Evolutionary conservation across 2,888 invertebrate species (phyloP).

Genomic region (Mimas tiliae): DNA sequence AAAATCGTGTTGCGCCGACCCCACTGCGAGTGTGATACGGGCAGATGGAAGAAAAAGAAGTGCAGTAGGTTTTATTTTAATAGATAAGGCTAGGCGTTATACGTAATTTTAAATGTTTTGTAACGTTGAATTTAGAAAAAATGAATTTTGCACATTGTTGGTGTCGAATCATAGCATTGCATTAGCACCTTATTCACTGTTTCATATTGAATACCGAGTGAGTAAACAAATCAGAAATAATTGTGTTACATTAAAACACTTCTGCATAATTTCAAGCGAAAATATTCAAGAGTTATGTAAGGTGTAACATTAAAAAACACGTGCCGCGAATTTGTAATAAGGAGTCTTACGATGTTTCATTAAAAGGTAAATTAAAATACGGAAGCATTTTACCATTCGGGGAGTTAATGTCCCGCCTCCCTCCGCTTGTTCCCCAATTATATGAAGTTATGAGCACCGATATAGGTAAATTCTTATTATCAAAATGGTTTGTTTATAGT

Average conservation of each 20-base stretch:
- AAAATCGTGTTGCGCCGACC: too few species aligned
- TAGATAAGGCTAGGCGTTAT: too few species aligned
- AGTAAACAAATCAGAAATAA: background rate
- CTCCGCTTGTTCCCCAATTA: constrained; percentile 35
- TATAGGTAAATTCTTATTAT: constrained; percentile 36
- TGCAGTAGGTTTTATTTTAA: too few species aligned
- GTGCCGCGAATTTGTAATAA: constrained; percentile 16
- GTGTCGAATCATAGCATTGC: too few species aligned
- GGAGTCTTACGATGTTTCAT: constrained; percentile 7
- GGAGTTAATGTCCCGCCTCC: background rate
- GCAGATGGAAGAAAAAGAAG: too few species aligned
- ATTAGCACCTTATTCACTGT: too few species aligned
- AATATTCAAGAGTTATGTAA: constrained; percentile 11
- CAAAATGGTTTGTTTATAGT: constrained; percentile 36
- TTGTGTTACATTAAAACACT: background rate
- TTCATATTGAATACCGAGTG: background rate
- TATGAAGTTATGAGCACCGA: constrained; percentile 32
- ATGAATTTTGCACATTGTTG: too few species aligned
- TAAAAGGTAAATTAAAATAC: constrained; percentile 16
- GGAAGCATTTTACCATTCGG: constrained; percentile 14
- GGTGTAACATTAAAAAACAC: constrained; percentile 4
- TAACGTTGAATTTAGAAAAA: too few species aligned
- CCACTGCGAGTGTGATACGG: too few species aligned
- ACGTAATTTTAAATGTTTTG: too few species aligned
- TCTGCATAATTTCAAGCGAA: background rate